Evolutionary conservation across 1,140 invertebrate genomes (phyloP), one percentile per base, ranked within the genome.

Genomic region (Psilanteris sp.): DNA sequence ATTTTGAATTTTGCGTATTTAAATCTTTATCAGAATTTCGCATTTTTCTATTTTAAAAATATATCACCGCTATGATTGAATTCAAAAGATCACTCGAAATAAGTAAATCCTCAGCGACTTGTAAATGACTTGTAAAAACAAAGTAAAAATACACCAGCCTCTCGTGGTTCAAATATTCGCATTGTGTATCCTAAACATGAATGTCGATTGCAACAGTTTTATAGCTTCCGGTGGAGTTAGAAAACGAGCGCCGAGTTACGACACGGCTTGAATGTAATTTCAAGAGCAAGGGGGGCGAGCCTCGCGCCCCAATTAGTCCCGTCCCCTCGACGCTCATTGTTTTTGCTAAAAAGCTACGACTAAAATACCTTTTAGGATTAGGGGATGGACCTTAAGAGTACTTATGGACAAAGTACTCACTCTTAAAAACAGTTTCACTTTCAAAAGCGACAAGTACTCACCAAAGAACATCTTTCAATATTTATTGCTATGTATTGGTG

Each of bases 321-420:
- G 39, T 43, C 46, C 61, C 61, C 48, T 54, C 27, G 22, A 9
- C 20, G 14, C 24, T 29, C 61, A 66, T 66, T 54, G 61, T 66
- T 66, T 66, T 26, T 32, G 22, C 22, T 10, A 10, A 37, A 48
- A 43, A 32, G 8, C 14, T 32, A 57, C 20, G 4, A 43, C 13
- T 37, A 34, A 39, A 64, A 29, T 43, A 43, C 3, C 11, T 31
- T 37, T 34, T 7, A 9, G 43, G 37, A 64, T 43, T 43, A 8
- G 46, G 59, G 59, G 59, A 43, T 64, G 44, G 44, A 26, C 6
- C 37, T 52, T 9, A 27, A 52, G 46, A 16, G 32, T 46, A 13
- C 37, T 64, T 26, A 4, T 13, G 26, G 26, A 32, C 8, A 37
- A 61, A 34, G 10, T 29, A 5, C 11, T 57, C 8, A 11, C 18